These are phyloP conservation scores for Cylloceria caligata DNA, from an alignment of 2,888 invertebrate species.

Conservation along the genomic window DNA sequence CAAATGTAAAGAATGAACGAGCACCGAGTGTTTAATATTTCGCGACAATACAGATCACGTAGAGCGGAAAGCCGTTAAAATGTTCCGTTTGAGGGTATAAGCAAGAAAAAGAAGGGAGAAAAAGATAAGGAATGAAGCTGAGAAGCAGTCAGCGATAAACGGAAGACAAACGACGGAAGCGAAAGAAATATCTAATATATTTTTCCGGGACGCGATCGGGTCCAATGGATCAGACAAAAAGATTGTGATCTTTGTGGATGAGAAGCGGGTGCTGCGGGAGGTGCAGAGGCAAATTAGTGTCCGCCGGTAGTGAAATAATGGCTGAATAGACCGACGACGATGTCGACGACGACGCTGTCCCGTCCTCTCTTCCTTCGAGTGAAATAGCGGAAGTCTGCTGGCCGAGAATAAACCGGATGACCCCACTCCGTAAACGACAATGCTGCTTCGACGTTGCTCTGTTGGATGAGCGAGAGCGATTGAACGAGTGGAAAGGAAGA, in stretches of 20 bases:
- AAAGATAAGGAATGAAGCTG: too few species aligned
- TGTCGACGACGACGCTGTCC: slow-evolving; percentile 8
- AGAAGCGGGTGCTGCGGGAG: slow-evolving; percentile 38
- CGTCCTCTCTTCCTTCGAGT: slow-evolving; percentile 73
- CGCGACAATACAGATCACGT: too few species aligned
- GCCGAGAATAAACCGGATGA: slow-evolving; percentile 81
- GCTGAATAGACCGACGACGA: slow-evolving; percentile 75
- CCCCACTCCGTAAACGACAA: slow-evolving; percentile 75
- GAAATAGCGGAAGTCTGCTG: slow-evolving; percentile 80
- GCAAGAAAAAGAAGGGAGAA: not conserved
- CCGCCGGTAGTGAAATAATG: slow-evolving; percentile 78
- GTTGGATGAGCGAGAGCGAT: slow-evolving; percentile 51
- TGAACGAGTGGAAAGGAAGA: slow-evolving; percentile 37
- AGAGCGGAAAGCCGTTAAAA: too few species aligned
- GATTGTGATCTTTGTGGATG: slow-evolving; percentile 1
- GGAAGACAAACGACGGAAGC: not conserved
- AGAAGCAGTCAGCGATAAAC: not conserved
- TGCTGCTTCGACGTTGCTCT: slow-evolving; percentile 60
- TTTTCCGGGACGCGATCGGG: not conserved
- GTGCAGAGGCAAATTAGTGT: slow-evolving; percentile 69
- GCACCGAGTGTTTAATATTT: too few species aligned
- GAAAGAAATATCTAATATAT: slow-evolving; percentile 12
- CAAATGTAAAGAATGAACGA: too few species aligned
- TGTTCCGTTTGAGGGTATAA: too few species aligned
- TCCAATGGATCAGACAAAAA: not conserved